Base-by-base conservation (phyloP, 2,797 vertebrate genomes). In the Cossypha heuglini region DNA sequence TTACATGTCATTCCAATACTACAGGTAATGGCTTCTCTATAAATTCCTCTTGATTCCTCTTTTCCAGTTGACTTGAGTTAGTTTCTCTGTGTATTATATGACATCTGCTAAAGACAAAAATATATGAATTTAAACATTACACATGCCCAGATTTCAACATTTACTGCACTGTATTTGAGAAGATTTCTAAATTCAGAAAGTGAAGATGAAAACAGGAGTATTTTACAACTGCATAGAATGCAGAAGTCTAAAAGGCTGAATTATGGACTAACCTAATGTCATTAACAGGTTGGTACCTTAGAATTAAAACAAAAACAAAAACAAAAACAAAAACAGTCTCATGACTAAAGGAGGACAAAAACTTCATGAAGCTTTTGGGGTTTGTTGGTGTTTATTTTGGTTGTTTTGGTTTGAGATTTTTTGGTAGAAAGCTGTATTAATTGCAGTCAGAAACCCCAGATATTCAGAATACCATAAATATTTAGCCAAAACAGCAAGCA, bases 271-370 rank as follows among this genome's bases (percentile, higher is more conserved):
- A 37, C 35, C 1, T 38, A 29, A 64, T 51, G 15, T 74, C 45
- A 61, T 46, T 22, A 64, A 74, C 37, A 31, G 5, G 3, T 3
- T 69, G 37, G 6, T 42, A 64, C 5, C 8, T 49, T 69, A 11
- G 5, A 78, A 59, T 40, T 49, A 6, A 37, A 33, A 38, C 48
- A 46, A 9, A 26, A 58, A 9, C 1, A 4, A 10, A 35, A n/a
- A 33, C 43, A 46, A 9, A 2, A 5, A 1, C 4, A 5, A 28
- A 64, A 49, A 1, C 0, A 0, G 3, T 46, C 4, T 24, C 6
- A 52, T 28, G 6, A 9, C 6, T 63, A 71, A 79, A 75, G 16
- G 11, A 21, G 31, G 6, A 69, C 2, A 78, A 86, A 77, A 37
- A 18, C 0, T 40, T 49, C 35, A 2, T 31, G 13, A 48, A 40